Percentiles rank a stretch among this genome's conserved stretches.
These are phyloP conservation scores for Anarsia innoxiella DNA, from an alignment of 2,888 invertebrate species.

Conservation along the genomic window DNA sequence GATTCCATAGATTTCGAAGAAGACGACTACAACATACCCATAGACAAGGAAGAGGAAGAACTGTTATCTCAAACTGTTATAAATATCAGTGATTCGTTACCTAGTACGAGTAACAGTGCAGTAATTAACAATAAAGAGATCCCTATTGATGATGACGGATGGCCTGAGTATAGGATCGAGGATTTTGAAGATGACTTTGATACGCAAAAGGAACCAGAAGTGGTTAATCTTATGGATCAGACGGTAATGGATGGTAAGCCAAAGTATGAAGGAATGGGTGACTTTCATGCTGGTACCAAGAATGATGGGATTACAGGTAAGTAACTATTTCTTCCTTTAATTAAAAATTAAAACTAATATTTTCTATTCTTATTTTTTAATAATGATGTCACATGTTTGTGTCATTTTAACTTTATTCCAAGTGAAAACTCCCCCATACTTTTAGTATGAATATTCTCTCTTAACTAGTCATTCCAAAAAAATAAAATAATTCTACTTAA, in stretches of 20 bases:
- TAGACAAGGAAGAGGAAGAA: constrained; percentile 46
- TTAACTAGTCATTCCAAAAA: no score
- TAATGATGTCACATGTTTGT: no score
- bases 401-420: no score
- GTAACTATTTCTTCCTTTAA: no score
- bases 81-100: constrained; percentile 41
- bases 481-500: no score
- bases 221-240: constrained; percentile 44
- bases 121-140: constrained; percentile 34
- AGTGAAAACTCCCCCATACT: no score
- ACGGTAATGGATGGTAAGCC: constrained; percentile 29
- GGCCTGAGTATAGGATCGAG: constrained; percentile 68
- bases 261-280: constrained; percentile 66
- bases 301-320: constrained; percentile 81
- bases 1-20: constrained; percentile 18
- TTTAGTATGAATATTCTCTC: no score
- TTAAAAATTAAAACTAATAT: no score
- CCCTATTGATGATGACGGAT: constrained; percentile 71
- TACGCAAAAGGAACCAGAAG: constrained; percentile 25
- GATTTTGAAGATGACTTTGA: constrained; percentile 49
- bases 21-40: constrained; percentile 34
- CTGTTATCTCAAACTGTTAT: constrained; percentile 33
- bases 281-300: constrained; percentile 75
- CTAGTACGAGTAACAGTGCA: constrained; percentile 32
- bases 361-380: no score